A percentile compares a stretch with the other conserved stretches of the same genome.
Evolutionary conservation across 2,797 vertebrate species (phyloP).

Genomic region (Lutra lutra): DNA sequence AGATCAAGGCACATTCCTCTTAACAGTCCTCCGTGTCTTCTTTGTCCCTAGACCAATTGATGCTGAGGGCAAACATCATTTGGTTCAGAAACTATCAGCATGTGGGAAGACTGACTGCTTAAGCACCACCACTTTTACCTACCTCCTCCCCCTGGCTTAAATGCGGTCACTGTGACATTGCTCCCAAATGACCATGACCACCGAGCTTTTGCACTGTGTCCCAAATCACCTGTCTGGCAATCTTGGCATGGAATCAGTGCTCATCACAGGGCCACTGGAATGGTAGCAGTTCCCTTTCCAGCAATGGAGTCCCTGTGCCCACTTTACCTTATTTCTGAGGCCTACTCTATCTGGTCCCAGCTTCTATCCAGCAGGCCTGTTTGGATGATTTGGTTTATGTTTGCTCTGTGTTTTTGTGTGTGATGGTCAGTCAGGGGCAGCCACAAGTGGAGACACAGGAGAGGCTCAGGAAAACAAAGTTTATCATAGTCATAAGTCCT

Average conservation of each 20-base stretch:
- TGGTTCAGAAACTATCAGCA: neutral
- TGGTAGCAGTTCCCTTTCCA: neutral
- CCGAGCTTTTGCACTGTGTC: neutral
- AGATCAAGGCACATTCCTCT: neutral
- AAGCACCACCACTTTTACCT: too few species aligned
- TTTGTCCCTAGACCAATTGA: neutral
- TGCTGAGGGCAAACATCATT: neutral
- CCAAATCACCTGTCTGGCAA: neutral
- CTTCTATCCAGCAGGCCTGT: neutral
- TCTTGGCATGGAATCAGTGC: neutral
- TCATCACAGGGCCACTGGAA: neutral
- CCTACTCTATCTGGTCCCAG: neutral
- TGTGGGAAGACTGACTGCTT: neutral
- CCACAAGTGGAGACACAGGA: neutral
- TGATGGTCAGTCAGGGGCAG: neutral
- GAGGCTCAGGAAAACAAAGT: neutral
- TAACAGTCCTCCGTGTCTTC: neutral
- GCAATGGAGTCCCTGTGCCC: neutral
- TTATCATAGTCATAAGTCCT: neutral
- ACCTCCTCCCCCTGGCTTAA: neutral
- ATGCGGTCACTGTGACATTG: neutral
- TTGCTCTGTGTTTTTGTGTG: neutral
- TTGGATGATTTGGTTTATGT: neutral
- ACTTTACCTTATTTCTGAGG: neutral
- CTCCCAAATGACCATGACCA: neutral